A percentile compares a stretch with the other conserved stretches of the same genome.
Evolutionary conservation across 2,888 invertebrate species (phyloP).

Genomic region (Conops quadrifasciatus): DNA sequence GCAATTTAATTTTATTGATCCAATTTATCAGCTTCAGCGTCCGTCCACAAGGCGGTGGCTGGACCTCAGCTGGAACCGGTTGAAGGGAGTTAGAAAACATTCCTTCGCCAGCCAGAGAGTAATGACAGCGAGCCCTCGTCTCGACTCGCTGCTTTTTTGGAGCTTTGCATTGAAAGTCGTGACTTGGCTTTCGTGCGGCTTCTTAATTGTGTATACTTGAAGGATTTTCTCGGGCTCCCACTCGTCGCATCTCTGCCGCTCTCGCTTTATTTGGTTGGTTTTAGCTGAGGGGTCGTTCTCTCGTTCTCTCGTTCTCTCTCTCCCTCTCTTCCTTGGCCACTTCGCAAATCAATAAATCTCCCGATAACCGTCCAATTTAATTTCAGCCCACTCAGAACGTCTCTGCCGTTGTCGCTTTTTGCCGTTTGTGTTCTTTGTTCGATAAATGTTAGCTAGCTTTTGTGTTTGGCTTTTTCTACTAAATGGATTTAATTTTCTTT

Average conservation of each 20-base stretch:
- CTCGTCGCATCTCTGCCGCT: conserved; percentile 1
- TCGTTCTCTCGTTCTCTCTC: not conserved
- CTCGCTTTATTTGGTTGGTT: too few relatives aligned
- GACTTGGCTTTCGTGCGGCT: conserved; percentile 2
- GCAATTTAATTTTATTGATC: conserved; percentile 31
- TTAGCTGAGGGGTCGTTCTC: too few relatives aligned
- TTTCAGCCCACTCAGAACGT: conserved; percentile 44
- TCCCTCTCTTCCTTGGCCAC: conserved; percentile 33
- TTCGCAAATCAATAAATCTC: conserved; percentile 59
- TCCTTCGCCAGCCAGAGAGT: not conserved
- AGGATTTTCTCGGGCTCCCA: conserved; percentile 22
- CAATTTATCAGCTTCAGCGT: conserved; percentile 20
- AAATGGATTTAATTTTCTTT: conserved; percentile 58
- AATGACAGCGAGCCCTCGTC: not conserved
- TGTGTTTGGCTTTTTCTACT: conserved; percentile 43
- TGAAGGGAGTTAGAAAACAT: not conserved
- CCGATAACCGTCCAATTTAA: conserved; percentile 62
- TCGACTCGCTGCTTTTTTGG: not conserved
- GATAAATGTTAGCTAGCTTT: conserved; percentile 14
- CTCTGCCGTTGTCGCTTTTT: conserved; percentile 48
- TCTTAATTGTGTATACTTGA: conserved; percentile 20
- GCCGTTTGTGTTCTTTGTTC: not conserved
- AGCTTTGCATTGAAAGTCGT: conserved; percentile 10
- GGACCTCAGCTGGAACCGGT: too few relatives aligned
- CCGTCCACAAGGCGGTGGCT: not conserved